Evolutionary conservation across 2,888 invertebrate species (phyloP).

Genomic region (Unio pictorum): DNA sequence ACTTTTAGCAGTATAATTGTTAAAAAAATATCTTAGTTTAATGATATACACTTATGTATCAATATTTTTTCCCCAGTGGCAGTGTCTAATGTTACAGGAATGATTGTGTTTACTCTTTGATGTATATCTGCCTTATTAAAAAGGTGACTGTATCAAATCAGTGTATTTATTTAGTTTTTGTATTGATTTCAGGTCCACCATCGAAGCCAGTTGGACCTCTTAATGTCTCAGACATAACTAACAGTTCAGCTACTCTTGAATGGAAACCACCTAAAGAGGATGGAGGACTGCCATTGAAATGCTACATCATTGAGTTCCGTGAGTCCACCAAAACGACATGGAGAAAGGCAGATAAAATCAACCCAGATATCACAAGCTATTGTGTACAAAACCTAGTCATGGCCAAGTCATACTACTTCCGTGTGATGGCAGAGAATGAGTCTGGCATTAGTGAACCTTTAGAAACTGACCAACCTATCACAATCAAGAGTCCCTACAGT

Average conservation of each 20-base stretch:
- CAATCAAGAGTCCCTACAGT: slow-evolving; percentile 84
- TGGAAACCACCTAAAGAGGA: slow-evolving; percentile 64
- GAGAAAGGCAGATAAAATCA: slow-evolving; percentile 39
- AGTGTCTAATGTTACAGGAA: too few species aligned
- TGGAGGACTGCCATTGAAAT: slow-evolving; percentile 63
- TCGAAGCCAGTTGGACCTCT: slow-evolving; percentile 48
- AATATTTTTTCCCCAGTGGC: too few species aligned
- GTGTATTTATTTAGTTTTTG: background rate
- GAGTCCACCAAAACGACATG: slow-evolving; percentile 74
- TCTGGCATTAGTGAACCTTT: slow-evolving; percentile 76
- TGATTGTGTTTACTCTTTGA: too few species aligned
- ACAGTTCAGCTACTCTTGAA: slow-evolving; percentile 50
- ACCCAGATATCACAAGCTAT: slow-evolving; percentile 74
- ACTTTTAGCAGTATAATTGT: too few species aligned
- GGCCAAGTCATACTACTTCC: slow-evolving; percentile 90
- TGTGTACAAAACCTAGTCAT: slow-evolving; percentile 78
- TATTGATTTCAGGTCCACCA: slow-evolving; percentile 28
- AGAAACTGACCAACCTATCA: slow-evolving; percentile 75
- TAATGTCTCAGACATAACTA: slow-evolving; percentile 30
- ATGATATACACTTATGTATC: too few species aligned
- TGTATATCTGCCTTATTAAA: too few species aligned
- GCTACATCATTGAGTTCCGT: slow-evolving; percentile 72
- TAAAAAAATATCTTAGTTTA: too few species aligned
- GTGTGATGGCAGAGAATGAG: slow-evolving; percentile 79
- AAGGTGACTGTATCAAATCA: too few species aligned